Conservation (phyloP, 2,888 invertebrate species). For the Ommatoiulus sabulosus region DNA sequence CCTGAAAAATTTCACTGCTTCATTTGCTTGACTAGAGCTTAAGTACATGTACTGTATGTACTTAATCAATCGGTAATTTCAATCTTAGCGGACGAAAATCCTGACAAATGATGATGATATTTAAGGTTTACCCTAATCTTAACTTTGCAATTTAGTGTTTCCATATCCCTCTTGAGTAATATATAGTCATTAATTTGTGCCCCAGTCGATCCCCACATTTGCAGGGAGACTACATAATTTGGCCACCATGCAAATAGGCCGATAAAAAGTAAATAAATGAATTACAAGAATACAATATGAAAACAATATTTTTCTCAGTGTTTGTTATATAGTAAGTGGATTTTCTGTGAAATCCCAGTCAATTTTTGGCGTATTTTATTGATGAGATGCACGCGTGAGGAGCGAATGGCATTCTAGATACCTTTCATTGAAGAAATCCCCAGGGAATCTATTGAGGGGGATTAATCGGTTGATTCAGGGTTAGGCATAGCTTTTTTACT, state of each 20-base stretch:
- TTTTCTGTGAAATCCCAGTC: background rate
- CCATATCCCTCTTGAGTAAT: background rate
- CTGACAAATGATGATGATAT: background rate
- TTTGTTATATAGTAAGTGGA: background rate
- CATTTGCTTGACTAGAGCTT: background rate
- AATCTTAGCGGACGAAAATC: background rate
- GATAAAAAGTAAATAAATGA: background rate
- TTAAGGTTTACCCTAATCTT: background rate
- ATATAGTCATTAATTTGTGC: background rate
- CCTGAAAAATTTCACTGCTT: background rate
- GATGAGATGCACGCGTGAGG: background rate
- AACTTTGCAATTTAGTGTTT: background rate
- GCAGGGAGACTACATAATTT: background rate
- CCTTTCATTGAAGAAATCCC: background rate
- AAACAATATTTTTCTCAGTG: background rate
- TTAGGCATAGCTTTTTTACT: background rate
- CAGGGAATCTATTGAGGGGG: background rate
- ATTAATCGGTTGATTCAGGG: background rate
- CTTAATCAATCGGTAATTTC: background rate
- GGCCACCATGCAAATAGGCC: background rate
- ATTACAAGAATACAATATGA: background rate
- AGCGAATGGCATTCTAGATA: background rate
- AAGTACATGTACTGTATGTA: background rate
- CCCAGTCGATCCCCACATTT: background rate
- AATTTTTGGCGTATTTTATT: background rate